These are phyloP conservation scores for Lapara coniferarum DNA, from an alignment of 2,888 invertebrate species.

Conservation along the genomic window DNA sequence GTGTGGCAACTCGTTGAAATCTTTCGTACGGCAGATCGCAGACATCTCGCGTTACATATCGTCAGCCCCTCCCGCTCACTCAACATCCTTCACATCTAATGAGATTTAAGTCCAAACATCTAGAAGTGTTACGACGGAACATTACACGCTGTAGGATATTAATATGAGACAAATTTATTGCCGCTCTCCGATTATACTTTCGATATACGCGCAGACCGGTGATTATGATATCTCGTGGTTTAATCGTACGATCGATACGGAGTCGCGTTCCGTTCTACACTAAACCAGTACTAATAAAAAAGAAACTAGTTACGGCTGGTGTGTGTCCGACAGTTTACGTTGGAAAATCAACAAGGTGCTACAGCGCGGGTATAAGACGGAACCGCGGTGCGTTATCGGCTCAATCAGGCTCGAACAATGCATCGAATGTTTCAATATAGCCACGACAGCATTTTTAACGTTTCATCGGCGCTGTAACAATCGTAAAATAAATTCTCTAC, in stretches of 20 bases:
- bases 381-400: constrained; percentile 77
- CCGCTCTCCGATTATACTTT: constrained; percentile 78
- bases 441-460: constrained; percentile 82
- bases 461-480: constrained; percentile 82
- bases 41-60: constrained; percentile 42
- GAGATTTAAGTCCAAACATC: constrained; percentile 65
- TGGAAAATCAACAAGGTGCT: constrained; percentile 81
- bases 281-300: constrained; percentile 82
- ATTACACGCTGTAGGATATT: constrained; percentile 78
- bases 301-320: constrained; percentile 76
- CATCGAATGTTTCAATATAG: constrained; percentile 81
- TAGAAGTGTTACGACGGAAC: constrained; percentile 61
- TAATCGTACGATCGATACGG: constrained; percentile 80
- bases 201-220: constrained; percentile 82
- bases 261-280: constrained; percentile 79
- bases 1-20: constrained; percentile 67
- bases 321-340: constrained; percentile 77
- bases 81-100: constrained; percentile 48
- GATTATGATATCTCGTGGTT: constrained; percentile 82
- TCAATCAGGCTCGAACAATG: constrained; percentile 78
- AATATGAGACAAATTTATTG: constrained; percentile 83
- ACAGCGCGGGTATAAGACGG: constrained; percentile 61
- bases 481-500: constrained; percentile 83
- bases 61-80: constrained; percentile 28
- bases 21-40: constrained; percentile 63